These are phyloP conservation scores for Psephotus haematonotus DNA, from an alignment of 2,113 vertebrate species.

Conservation along the genomic window DNA sequence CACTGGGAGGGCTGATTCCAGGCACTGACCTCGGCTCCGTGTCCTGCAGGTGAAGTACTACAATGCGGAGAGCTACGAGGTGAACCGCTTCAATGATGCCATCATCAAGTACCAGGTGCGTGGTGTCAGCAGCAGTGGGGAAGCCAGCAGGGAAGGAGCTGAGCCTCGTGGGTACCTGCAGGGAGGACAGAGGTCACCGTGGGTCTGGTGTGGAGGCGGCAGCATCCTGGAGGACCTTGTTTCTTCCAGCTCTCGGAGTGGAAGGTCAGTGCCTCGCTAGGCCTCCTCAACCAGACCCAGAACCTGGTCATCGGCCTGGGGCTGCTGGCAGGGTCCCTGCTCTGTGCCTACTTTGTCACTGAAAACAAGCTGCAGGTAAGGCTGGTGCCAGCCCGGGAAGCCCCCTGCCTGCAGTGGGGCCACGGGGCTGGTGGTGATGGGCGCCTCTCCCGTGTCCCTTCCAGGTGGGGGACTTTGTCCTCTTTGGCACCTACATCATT, in stretches of 20 bases:
- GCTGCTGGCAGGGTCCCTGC: conserved; percentile 89
- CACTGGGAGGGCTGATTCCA: accelerated
- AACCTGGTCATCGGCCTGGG: conserved; percentile 89
- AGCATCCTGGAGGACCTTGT: not conserved
- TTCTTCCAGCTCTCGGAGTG: conserved; percentile 83
- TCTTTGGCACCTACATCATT: conserved; percentile 96
- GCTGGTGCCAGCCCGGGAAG: not conserved
- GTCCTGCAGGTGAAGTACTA: conserved; percentile 92
- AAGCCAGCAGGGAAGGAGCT: not conserved
- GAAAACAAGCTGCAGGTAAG: conserved; percentile 87
- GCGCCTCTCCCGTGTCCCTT: not conserved
- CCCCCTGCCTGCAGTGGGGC: not conserved
- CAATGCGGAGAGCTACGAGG: conserved; percentile 90
- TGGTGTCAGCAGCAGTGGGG: not conserved
- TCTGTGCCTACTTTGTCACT: conserved; percentile 92
- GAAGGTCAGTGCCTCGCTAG: conserved; percentile 90
- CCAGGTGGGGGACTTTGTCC: conserved; percentile 94
- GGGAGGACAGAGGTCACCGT: not conserved
- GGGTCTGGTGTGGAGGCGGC: not conserved
- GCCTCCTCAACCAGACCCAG: conserved; percentile 94
- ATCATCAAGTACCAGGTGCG: conserved; percentile 90
- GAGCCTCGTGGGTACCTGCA: accelerated
- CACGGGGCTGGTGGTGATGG: not conserved
- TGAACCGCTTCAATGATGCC: conserved; percentile 84
- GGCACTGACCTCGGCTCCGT: not conserved